phyloP scores from a whole-genome alignment of 2,113 vertebrate genomes.

The Benitochromis conjunctus region DNA sequence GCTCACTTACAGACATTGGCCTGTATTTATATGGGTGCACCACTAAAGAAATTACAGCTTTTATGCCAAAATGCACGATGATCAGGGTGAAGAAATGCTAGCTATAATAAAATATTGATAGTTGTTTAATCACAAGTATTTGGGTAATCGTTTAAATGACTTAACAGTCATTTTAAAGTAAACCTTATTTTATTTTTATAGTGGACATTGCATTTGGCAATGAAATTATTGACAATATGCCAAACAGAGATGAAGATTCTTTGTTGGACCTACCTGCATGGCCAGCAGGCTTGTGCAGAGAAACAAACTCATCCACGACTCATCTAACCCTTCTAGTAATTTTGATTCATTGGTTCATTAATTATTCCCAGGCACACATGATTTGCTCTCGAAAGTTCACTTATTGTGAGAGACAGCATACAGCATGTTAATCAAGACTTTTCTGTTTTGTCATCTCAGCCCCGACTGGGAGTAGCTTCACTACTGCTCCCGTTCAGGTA shows the following conservation, averaged over 20 bases:
- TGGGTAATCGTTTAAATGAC: not conserved
- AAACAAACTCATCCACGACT: not conserved
- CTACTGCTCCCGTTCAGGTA: not conserved
- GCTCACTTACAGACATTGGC: constrained; percentile 8
- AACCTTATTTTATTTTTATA: not conserved
- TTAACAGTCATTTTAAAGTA: not conserved
- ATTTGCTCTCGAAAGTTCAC: not conserved
- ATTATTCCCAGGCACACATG: constrained; percentile 18
- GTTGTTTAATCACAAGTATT: not conserved
- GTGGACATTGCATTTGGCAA: not conserved
- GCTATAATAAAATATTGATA: not conserved
- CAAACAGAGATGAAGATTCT: not conserved
- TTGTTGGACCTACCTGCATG: not conserved
- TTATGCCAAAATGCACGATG: not conserved
- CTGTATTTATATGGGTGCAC: constrained; percentile 8
- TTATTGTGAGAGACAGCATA: constrained; percentile 7
- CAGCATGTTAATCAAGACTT: not conserved
- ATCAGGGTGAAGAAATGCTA: not conserved
- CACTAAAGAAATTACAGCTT: constrained; percentile 9
- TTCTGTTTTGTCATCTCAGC: not conserved
- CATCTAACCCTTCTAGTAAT: not conserved
- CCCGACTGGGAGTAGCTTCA: not conserved
- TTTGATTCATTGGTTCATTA: constrained; percentile 36
- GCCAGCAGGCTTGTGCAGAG: not conserved
- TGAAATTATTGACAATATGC: not conserved